Base-by-base conservation (phyloP, 1,140 invertebrate genomes). In the Atta cephalotes region DNA sequence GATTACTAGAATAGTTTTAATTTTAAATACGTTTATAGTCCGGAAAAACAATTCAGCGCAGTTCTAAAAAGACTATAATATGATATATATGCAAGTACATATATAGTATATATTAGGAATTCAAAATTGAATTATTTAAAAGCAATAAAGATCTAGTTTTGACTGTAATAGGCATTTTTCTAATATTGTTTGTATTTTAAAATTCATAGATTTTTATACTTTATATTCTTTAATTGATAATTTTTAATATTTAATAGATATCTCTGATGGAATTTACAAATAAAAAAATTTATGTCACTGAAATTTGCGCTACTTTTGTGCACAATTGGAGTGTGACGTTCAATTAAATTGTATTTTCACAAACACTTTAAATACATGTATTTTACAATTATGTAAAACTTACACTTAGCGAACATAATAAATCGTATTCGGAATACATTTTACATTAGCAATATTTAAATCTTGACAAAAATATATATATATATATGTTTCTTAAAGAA, bases 381-480 rank as follows among this genome's bases (percentile, higher is more conserved):
- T 53, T 58, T 71, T 81, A 81, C 65, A 81, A n/a, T 81, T n/a
- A 58, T 71, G 51, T 81, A 60, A 81, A 81, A 71, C 65, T 81
- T 81, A 71, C 16, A 80, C 35, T 66, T 21, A 80, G 78, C n/a
- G 31, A 68, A 80, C 35, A 80, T 70, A 80, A 70, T 68, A n/a
- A 12, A 80, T 68, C n/a, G 63, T 79, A 31, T 68, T 16, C 3
- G 5, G 18, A 31, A 68, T 81, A 81, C 21, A 70, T 10, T 39
- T 81, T 58, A 71, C 65, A 70, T 51, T 45, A 39, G 9, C 18
- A 18, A 81, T 81, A 71, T 14, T 71, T 28, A 58, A 45, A 21
- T 39, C 5, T 28, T 60, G 66, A 28, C 21, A 81, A 81, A 81
- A 81, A 71, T 60, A 71, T 45, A 4, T 60, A 58, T 51, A 25